Conservation (phyloP, 2,888 invertebrate genomes). For the Conomelus anceps region DNA sequence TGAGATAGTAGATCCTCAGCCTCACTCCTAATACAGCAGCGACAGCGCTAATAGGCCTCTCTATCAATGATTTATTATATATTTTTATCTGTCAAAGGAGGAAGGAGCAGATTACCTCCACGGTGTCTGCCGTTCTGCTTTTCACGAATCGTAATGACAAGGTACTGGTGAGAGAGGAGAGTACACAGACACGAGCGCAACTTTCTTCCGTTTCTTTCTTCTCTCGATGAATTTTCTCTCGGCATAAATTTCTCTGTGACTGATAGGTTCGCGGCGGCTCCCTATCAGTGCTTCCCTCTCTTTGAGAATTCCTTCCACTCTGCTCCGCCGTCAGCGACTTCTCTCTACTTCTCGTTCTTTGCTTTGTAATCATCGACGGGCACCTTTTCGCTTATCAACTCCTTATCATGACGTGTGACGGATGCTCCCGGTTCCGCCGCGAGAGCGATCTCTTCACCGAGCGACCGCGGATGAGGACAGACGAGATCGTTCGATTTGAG, state of each 20-base stretch:
- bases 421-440: not conserved
- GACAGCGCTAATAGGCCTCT: conserved; percentile 9
- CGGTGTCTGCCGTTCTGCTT: not conserved
- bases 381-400: not conserved
- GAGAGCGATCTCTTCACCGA: not conserved
- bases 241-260: conserved; percentile 2
- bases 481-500: no score
- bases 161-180: not conserved
- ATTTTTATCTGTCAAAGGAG: conserved; percentile 25
- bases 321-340: not conserved
- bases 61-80: conserved; percentile 30
- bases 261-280: conserved; percentile 5
- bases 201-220: conserved; percentile 6
- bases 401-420: not conserved
- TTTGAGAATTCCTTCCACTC: not conserved
- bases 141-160: not conserved
- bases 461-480: no score
- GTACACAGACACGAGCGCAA: not conserved
- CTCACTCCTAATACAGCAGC: not conserved
- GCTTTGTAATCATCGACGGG: not conserved
- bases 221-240: conserved; percentile 9
- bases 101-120: not conserved
- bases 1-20: not conserved
- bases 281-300: not conserved
- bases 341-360: not conserved